A percentile compares a stretch with the other conserved stretches of the same genome.
These are phyloP conservation scores for Ophthalmolycus amberensis DNA, from an alignment of 2,113 vertebrate species.

Conservation along the genomic window DNA sequence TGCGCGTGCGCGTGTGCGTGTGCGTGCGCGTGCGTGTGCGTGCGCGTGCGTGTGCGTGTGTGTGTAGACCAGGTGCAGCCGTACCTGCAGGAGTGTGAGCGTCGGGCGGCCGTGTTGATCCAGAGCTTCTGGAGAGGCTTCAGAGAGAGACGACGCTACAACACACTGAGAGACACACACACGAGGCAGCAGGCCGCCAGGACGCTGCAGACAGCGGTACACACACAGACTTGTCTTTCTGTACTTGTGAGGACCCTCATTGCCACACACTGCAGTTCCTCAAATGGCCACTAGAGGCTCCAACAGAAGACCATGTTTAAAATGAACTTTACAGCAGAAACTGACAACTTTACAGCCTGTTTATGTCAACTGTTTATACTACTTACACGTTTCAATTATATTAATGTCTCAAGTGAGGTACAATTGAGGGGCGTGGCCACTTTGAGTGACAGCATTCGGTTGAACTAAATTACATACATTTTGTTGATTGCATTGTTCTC, in stretches of 20 bases:
- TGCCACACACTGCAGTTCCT: background rate
- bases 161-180: constrained; percentile 80
- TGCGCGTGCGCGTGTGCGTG: constrained; percentile 28
- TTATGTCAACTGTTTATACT: no score
- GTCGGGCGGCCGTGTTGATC: constrained; percentile 88
- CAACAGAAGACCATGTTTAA: no score
- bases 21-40: no score
- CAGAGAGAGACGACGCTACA: constrained; percentile 85
- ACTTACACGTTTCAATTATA: no score
- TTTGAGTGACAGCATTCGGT: no score
- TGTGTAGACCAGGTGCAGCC: constrained; percentile 85
- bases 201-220: constrained; percentile 91
- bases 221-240: constrained; percentile 31
- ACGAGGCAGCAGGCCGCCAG: constrained; percentile 87
- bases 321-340: no score
- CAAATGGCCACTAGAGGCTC: background rate
- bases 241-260: background rate
- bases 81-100: constrained; percentile 88
- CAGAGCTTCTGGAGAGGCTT: constrained; percentile 93
- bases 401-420: no score
- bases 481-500: no score
- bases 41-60: no score
- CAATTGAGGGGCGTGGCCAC: no score
- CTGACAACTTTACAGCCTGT: no score
- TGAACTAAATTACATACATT: background rate